A percentile compares a stretch with the other conserved stretches of the same genome.
phyloP scores from a whole-genome alignment of 2,113 vertebrate genomes.

The Progne subis region DNA sequence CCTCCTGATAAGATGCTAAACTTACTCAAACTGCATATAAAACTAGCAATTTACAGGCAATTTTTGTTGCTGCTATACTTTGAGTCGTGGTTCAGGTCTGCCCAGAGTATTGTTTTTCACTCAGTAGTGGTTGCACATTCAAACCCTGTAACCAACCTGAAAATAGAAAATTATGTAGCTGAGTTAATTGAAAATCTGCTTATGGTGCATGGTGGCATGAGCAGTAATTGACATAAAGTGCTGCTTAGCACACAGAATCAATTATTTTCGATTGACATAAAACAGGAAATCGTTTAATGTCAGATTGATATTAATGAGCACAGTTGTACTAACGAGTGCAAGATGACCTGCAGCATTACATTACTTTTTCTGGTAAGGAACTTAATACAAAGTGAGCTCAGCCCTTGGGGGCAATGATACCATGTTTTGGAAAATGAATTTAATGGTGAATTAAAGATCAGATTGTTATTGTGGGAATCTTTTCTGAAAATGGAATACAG shows the following conservation, averaged over 20 bases:
- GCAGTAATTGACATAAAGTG: slow-evolving; percentile 68
- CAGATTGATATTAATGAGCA: slow-evolving; percentile 66
- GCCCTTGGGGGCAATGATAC: neutral
- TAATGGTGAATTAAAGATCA: neutral
- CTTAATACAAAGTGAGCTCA: slow-evolving; percentile 21
- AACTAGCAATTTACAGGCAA: neutral
- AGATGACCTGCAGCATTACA: slow-evolving; percentile 25
- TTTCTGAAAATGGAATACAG: neutral
- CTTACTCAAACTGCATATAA: slow-evolving; percentile 3
- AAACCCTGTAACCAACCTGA: slow-evolving; percentile 39
- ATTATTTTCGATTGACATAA: slow-evolving; percentile 68
- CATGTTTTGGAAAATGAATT: neutral
- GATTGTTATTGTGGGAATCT: neutral
- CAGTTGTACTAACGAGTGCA: slow-evolving; percentile 38
- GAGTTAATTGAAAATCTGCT: slow-evolving; percentile 68
- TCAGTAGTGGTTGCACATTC: slow-evolving; percentile 19
- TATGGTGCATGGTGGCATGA: slow-evolving; percentile 41
- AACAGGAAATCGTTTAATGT: slow-evolving; percentile 65
- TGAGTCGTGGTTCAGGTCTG: slow-evolving; percentile 17
- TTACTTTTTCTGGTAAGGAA: slow-evolving; percentile 53
- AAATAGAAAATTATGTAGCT: slow-evolving; percentile 59
- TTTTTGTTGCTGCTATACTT: slow-evolving; percentile 20
- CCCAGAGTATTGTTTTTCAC: slow-evolving; percentile 39
- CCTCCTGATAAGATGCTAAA: neutral
- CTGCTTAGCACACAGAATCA: slow-evolving; percentile 64